Percentiles rank a stretch among this genome's conserved stretches.
Evolutionary conservation across 2,113 vertebrate genomes (phyloP).

Genomic region (Lipotes vexillifer): DNA sequence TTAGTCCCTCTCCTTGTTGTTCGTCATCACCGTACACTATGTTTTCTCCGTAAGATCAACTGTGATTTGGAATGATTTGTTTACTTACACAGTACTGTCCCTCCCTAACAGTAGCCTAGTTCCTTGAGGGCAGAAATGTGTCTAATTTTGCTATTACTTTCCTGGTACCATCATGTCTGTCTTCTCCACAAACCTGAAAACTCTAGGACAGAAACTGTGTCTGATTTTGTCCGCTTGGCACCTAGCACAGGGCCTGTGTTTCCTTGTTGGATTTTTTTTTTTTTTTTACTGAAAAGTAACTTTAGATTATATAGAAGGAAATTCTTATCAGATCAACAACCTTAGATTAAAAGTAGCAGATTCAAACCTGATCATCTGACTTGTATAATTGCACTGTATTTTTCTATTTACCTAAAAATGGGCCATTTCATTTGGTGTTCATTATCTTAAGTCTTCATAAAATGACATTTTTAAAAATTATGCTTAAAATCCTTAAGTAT

Average conservation of each 20-base stretch:
- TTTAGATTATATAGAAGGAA: neutral
- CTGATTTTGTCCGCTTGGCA: neutral
- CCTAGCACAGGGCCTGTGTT: neutral
- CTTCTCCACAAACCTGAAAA: neutral
- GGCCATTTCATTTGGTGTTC: neutral
- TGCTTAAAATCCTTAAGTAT: neutral
- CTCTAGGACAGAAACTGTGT: neutral
- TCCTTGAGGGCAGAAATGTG: neutral
- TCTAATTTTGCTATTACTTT: neutral
- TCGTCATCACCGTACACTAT: neutral
- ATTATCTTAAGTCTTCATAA: neutral
- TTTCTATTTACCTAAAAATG: neutral
- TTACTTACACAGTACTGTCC: neutral
- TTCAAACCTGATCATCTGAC: neutral
- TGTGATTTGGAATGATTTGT: neutral
- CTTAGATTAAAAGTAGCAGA: neutral
- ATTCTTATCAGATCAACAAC: neutral
- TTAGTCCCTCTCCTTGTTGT: neutral
- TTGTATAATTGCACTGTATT: neutral
- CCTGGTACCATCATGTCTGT: neutral
- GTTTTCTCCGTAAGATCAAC: neutral
- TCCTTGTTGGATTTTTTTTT: neutral
- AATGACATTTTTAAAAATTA: neutral
- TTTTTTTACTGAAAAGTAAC: neutral
- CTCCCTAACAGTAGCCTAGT: neutral